Evolutionary conservation across 2,888 invertebrate genomes (phyloP).

Genomic region (Trisateles emortualis): DNA sequence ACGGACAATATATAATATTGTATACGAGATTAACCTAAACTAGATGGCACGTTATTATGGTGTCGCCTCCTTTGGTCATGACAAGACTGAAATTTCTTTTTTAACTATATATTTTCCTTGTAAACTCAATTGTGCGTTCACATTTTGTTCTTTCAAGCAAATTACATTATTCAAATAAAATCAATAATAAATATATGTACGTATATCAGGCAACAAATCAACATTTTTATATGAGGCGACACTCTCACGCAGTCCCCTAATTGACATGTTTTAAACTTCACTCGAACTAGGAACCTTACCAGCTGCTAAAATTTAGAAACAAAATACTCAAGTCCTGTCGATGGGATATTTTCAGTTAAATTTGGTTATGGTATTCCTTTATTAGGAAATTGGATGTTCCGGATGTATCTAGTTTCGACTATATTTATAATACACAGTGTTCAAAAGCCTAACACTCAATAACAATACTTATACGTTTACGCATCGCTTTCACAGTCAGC

Average conservation of each 20-base stretch:
- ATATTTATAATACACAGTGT: slow-evolving; percentile 31
- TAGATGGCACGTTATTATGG: slow-evolving; percentile 87
- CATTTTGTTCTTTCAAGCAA: slow-evolving; percentile 68
- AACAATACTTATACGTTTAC: slow-evolving; percentile 38
- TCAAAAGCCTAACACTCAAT: slow-evolving; percentile 37
- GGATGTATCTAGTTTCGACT: slow-evolving; percentile 49
- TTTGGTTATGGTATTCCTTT: slow-evolving; percentile 63
- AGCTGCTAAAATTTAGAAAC: slow-evolving; percentile 86
- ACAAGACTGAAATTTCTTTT: slow-evolving; percentile 66
- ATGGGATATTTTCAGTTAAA: slow-evolving; percentile 63
- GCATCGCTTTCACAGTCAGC: slow-evolving; percentile 19
- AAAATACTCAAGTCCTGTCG: slow-evolving; percentile 72
- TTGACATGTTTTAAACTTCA: slow-evolving; percentile 86
- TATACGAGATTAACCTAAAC: slow-evolving; percentile 88
- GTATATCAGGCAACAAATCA: slow-evolving; percentile 60
- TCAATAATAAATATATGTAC: slow-evolving; percentile 55
- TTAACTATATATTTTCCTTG: slow-evolving; percentile 46
- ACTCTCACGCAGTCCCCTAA: slow-evolving; percentile 85
- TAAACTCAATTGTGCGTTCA: slow-evolving; percentile 84
- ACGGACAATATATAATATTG: slow-evolving; percentile 88
- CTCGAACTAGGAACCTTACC: slow-evolving; percentile 87
- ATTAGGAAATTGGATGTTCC: slow-evolving; percentile 51
- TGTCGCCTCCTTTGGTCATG: slow-evolving; percentile 85
- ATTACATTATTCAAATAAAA: slow-evolving; percentile 53
- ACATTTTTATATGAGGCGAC: slow-evolving; percentile 73